Conservation (phyloP, 2,888 invertebrate genomes). For the Meganola albula region DNA sequence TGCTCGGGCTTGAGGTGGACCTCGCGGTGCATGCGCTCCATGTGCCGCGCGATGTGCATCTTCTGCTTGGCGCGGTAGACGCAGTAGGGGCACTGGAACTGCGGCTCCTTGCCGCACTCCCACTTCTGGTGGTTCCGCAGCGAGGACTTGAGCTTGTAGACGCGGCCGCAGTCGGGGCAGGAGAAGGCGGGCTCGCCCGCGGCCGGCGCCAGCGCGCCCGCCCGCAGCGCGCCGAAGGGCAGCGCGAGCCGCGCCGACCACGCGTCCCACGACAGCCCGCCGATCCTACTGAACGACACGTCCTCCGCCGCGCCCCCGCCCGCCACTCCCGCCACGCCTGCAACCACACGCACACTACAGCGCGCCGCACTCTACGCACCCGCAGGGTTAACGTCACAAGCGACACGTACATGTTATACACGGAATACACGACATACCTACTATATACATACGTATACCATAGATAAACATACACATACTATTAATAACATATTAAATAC, state of each 20-base stretch:
- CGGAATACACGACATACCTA: constrained; percentile 32
- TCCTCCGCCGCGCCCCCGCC: constrained; percentile 65
- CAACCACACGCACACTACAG: constrained; percentile 29
- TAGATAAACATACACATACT: constrained; percentile 33
- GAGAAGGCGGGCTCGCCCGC: constrained; percentile 80
- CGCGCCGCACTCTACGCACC: constrained; percentile 19
- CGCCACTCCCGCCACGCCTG: constrained; percentile 31
- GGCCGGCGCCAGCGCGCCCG: constrained; percentile 40
- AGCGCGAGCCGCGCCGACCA: constrained; percentile 86
- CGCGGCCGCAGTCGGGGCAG: constrained; percentile 89
- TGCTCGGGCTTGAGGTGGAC: constrained; percentile 73
- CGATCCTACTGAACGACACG: constrained; percentile 84
- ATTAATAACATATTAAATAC: constrained; percentile 32
- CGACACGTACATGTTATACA: constrained; percentile 57
- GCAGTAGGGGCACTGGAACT: constrained; percentile 89
- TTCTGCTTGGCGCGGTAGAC: constrained; percentile 90
- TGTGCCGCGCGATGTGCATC: constrained; percentile 89
- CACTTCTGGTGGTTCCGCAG: constrained; percentile 90
- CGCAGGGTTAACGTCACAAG: constrained; percentile 59
- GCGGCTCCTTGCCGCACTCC: constrained; percentile 91
- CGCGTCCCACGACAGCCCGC: constrained; percentile 83
- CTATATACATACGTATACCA: constrained; percentile 26
- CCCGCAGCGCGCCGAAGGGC: constrained; percentile 73
- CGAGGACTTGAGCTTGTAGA: constrained; percentile 92
- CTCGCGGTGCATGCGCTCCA: constrained; percentile 89